Evolutionary conservation across 2,797 vertebrate genomes (phyloP).

Genomic region (Heterohyrax brucei): DNA sequence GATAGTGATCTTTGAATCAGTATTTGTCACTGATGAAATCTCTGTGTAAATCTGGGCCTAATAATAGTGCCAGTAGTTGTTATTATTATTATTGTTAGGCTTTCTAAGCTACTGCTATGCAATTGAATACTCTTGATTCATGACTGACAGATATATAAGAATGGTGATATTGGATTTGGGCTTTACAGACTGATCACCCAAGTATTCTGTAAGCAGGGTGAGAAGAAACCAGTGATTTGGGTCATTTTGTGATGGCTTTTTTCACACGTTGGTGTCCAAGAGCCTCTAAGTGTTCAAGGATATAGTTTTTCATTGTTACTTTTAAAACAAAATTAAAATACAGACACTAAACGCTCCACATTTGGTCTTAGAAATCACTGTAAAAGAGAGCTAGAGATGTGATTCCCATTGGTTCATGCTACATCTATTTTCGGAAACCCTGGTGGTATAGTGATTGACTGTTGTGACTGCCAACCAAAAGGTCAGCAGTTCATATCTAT

Average conservation of each 20-base stretch:
- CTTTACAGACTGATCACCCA: neutral
- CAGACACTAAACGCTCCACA: neutral
- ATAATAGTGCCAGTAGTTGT: neutral
- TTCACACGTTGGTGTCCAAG: neutral
- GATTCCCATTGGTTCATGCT: no score
- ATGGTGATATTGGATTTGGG: neutral
- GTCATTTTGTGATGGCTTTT: neutral
- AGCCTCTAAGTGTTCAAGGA: neutral
- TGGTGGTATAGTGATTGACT: no score
- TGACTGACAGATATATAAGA: neutral
- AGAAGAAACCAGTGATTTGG: neutral
- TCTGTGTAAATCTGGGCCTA: neutral
- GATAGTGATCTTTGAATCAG: neutral
- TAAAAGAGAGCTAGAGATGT: neutral
- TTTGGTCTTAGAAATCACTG: constrained; percentile 52
- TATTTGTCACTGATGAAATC: neutral
- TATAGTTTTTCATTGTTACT: neutral
- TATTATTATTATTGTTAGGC: neutral
- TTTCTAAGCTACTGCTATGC: neutral
- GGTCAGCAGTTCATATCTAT: no score
- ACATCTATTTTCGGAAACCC: no score
- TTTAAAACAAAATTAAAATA: constrained; percentile 56
- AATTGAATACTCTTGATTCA: neutral
- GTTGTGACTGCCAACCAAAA: no score
- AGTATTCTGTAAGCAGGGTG: neutral